Evolutionary conservation across 2,888 invertebrate species (phyloP).

Genomic region (Chrysodeixis includens): DNA sequence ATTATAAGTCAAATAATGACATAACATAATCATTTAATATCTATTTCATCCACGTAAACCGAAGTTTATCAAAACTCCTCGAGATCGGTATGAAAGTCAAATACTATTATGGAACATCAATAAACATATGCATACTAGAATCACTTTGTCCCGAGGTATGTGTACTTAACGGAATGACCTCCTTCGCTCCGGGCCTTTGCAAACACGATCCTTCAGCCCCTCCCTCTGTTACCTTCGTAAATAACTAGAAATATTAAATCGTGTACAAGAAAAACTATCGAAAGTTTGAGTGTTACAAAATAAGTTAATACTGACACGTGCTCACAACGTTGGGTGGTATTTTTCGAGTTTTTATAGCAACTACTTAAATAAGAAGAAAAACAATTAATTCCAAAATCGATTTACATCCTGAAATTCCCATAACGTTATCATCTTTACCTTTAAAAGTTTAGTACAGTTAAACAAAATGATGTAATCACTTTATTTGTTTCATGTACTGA

Average conservation of each 20-base stretch:
- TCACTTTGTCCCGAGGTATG: constrained; percentile 29
- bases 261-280: constrained; percentile 13
- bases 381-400: too few relatives aligned
- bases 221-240: constrained; percentile 28
- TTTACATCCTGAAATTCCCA: too few relatives aligned
- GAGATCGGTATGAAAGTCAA: constrained; percentile 32
- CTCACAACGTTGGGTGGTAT: too few relatives aligned
- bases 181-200: constrained; percentile 23
- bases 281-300: too few relatives aligned
- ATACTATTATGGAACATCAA: constrained; percentile 51
- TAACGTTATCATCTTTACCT: too few relatives aligned
- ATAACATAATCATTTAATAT: neutral
- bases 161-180: constrained; percentile 51
- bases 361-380: too few relatives aligned
- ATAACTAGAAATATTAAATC: constrained; percentile 38
- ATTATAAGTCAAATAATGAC: too few relatives aligned
- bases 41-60: neutral
- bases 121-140: constrained; percentile 44
- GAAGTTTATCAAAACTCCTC: constrained; percentile 22
- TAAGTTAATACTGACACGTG: too few relatives aligned
- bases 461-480: too few relatives aligned
- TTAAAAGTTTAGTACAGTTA: too few relatives aligned
- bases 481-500: too few relatives aligned
- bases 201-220: constrained; percentile 21
- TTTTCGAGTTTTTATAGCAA: too few relatives aligned